A percentile compares a stretch with the other conserved stretches of the same genome.
Evolutionary conservation across 1,140 invertebrate genomes (phyloP).

Genomic region (Camponotus vicinus): DNA sequence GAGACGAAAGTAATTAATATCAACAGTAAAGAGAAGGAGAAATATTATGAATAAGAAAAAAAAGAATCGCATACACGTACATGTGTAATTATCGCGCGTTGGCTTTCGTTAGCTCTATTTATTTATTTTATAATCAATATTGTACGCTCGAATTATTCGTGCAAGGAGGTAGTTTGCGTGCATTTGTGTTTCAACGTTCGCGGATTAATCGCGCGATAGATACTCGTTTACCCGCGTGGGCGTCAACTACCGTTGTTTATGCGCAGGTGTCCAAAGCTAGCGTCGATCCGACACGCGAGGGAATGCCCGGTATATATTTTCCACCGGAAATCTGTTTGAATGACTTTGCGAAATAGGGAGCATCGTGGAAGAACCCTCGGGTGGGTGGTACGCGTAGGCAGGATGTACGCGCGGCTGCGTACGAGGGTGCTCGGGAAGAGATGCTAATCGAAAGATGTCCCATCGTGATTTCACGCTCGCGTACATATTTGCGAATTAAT

Average conservation of each 20-base stretch:
- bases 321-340: slow-evolving; percentile 41
- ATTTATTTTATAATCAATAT: too few species aligned
- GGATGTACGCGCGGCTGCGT: slow-evolving; percentile 45
- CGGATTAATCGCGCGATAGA: not conserved
- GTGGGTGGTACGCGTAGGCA: not conserved
- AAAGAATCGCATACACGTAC: too few species aligned
- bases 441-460: slow-evolving; percentile 34
- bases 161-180: not conserved
- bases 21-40: too few species aligned
- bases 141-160: not conserved
- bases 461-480: not conserved
- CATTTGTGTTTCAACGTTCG: not conserved
- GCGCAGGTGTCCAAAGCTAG: not conserved
- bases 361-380: not conserved
- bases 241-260: slow-evolving; percentile 35
- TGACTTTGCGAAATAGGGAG: slow-evolving; percentile 10
- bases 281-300: not conserved
- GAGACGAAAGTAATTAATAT: too few species aligned
- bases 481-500: not conserved
- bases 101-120: too few species aligned
- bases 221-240: slow-evolving; percentile 27
- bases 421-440: slow-evolving; percentile 11
- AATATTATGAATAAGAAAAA: too few species aligned
- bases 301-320: slow-evolving; percentile 34
- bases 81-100: too few species aligned